These are phyloP conservation scores for Gymnoscopelus microlampas DNA, from an alignment of 2,797 vertebrate species.

Conservation along the genomic window DNA sequence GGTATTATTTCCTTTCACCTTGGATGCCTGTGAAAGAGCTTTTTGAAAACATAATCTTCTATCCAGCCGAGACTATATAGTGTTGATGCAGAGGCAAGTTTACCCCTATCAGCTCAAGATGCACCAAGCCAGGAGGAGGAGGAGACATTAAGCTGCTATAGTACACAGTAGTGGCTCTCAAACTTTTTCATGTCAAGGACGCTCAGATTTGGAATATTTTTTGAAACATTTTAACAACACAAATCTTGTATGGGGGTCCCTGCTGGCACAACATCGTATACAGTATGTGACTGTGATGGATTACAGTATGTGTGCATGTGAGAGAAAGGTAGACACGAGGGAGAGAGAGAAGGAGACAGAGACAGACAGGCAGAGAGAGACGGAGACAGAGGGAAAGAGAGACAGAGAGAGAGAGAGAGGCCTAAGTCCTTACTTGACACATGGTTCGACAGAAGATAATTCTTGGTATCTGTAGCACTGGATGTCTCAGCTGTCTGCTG, in stretches of 20 bases:
- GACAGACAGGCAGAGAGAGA: slow-evolving; percentile 6
- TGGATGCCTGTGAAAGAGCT: slow-evolving; percentile 25
- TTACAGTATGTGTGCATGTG: slow-evolving; percentile 41
- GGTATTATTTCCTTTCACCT: slow-evolving; percentile 11
- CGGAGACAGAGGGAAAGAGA: background rate
- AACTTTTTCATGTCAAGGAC: no score
- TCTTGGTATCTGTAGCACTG: background rate
- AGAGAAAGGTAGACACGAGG: background rate
- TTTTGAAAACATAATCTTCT: slow-evolving; percentile 29
- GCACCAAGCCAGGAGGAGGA: slow-evolving; percentile 34
- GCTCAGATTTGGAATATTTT: no score
- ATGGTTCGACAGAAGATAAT: slow-evolving; percentile 33
- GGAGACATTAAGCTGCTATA: slow-evolving; percentile 33
- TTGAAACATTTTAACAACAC: no score
- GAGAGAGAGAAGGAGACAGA: slow-evolving; percentile 16
- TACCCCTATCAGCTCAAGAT: slow-evolving; percentile 28
- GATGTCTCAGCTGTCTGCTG: slow-evolving; percentile 1
- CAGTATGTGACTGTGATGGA: slow-evolving; percentile 63
- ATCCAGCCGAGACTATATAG: slow-evolving; percentile 21
- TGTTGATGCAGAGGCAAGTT: slow-evolving; percentile 38
- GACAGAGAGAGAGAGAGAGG: no score
- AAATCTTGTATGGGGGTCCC: no score
- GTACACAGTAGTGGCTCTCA: no score
- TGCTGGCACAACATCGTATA: no score
- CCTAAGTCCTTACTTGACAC: slow-evolving; percentile 41